phyloP scores from a whole-genome alignment of 2,888 invertebrate genomes.

The Crepidodera aurea region DNA sequence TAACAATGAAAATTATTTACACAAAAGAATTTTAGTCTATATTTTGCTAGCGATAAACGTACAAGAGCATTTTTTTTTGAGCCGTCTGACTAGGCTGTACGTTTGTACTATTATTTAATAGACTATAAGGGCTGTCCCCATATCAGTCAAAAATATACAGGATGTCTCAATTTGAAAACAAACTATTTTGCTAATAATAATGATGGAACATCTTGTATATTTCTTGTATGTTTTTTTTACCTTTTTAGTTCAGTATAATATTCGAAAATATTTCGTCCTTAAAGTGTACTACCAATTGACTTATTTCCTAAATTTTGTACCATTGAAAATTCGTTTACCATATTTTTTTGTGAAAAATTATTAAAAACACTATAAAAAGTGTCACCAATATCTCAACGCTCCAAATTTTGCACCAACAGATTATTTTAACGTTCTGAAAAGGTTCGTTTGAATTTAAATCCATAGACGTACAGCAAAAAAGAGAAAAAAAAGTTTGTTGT shows the following conservation, averaged over 20 bases:
- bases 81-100: not conserved
- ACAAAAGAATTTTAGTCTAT: not conserved
- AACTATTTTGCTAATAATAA: no score
- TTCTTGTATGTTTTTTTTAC: no score
- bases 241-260: not conserved
- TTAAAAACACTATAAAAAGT: slow-evolving; percentile 36
- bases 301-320: slow-evolving; percentile 39
- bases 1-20: slow-evolving; percentile 20
- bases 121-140: not conserved
- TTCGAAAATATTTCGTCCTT: slow-evolving; percentile 13
- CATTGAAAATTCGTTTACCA: slow-evolving; percentile 35
- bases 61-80: not conserved
- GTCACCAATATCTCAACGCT: no score
- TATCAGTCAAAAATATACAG: not conserved
- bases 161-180: not conserved
- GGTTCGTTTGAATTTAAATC: no score
- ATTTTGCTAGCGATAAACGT: not conserved
- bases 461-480: no score
- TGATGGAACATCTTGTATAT: no score
- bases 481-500: no score
- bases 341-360: slow-evolving; percentile 22
- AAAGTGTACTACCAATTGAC: slow-evolving; percentile 35
- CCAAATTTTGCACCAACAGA: no score
- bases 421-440: no score
- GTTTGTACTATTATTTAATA: not conserved